Conservation (phyloP, 2,888 invertebrate species). For the Cantharis nigra region DNA sequence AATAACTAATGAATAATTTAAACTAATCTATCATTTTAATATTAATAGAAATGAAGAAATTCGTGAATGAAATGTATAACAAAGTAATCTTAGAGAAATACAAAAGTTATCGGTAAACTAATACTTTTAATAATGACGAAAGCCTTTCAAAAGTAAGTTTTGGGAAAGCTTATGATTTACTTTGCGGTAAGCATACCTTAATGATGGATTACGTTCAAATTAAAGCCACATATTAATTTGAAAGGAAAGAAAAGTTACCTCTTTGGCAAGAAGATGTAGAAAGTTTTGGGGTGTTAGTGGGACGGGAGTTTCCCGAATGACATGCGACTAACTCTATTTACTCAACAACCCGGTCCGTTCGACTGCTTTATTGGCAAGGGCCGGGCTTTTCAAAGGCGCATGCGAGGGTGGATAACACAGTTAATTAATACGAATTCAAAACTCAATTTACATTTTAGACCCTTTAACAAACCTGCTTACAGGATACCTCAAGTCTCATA, state of each 20-base stretch:
- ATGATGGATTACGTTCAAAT: neutral
- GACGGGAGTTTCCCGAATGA: slow-evolving; percentile 43
- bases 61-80: neutral
- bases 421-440: slow-evolving; percentile 53
- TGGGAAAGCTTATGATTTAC: neutral
- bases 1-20: neutral
- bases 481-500: slow-evolving; percentile 15
- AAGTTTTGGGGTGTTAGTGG: slow-evolving; percentile 25
- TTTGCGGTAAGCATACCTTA: neutral
- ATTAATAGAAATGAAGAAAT: neutral
- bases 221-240: slow-evolving; percentile 13
- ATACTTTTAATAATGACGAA: neutral
- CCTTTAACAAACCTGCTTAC: slow-evolving; percentile 38
- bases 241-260: slow-evolving; percentile 34
- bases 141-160: neutral
- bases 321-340: slow-evolving; percentile 51
- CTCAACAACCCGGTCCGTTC: slow-evolving; percentile 46
- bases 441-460: slow-evolving; percentile 48
- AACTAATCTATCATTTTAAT: neutral
- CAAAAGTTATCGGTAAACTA: neutral
- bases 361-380: slow-evolving; percentile 49
- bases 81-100: neutral
- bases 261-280: slow-evolving; percentile 23
- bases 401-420: slow-evolving; percentile 45
- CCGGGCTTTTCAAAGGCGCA: slow-evolving; percentile 44